Conservation (phyloP, 2,888 invertebrate genomes). For the Drosophila mercatorum region DNA sequence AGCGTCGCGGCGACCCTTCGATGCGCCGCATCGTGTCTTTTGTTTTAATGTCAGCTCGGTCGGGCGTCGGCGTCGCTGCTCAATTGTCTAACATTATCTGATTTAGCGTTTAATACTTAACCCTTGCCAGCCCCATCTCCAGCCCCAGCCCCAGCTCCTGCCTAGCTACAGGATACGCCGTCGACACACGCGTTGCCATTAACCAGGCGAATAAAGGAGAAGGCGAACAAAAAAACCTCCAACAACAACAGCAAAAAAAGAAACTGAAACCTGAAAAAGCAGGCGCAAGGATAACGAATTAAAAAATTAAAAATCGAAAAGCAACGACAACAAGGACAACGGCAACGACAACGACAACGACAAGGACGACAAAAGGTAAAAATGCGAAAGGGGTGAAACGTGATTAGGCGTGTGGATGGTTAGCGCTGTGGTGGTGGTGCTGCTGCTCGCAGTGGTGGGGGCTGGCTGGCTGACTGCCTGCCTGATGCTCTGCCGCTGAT, state of each 20-base stretch:
- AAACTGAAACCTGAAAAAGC: conserved; percentile 40
- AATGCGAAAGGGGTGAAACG: conserved; percentile 74
- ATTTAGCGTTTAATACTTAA: conserved; percentile 80
- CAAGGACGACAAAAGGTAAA: conserved; percentile 63
- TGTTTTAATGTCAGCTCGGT: conserved; percentile 75
- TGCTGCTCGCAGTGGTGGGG: conserved; percentile 6
- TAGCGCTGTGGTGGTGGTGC: conserved; percentile 22
- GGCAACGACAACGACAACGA: conserved; percentile 38
- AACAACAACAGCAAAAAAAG: conserved; percentile 27
- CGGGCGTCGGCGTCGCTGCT: conserved; percentile 66
- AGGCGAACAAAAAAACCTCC: conserved; percentile 6
- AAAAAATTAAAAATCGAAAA: conserved; percentile 81
- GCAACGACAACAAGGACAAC: conserved; percentile 51
- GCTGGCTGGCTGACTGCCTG: conserved; percentile 55
- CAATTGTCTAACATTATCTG: conserved; percentile 81
- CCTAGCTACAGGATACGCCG: conserved; percentile 55
- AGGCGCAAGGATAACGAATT: conserved; percentile 82
- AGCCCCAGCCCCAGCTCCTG: conserved; percentile 2
- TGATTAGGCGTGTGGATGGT: conserved; percentile 72
- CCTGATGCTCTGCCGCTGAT: conserved; percentile 74
- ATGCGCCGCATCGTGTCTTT: conserved; percentile 57
- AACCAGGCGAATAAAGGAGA: conserved; percentile 47
- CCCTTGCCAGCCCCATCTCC: conserved; percentile 56
- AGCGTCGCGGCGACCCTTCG: conserved; percentile 38
- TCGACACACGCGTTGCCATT: conserved; percentile 63